Base-by-base conservation (phyloP, 2,888 invertebrate genomes). In the Hypomecis atomaria region DNA sequence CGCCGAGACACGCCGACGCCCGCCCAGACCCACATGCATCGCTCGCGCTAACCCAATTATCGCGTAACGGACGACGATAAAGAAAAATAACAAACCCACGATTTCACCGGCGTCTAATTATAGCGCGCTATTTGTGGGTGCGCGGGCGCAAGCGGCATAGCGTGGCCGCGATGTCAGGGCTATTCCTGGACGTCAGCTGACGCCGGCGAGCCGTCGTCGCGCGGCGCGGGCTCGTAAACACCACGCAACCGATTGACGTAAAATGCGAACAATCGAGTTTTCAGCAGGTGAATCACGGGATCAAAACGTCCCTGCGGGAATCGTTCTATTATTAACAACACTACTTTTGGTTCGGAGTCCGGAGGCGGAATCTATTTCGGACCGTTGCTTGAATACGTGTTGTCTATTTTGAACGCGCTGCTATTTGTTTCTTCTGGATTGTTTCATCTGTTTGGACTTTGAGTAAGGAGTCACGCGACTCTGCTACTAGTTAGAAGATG, bases 41-140 rank as follows among this genome's bases (percentile, higher is more conserved):
- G 82, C 75, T 78, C 80, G 76, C 82, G 83, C 90, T 92, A 92
- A 92, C 92, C 92, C 92, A 92, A 92, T 92, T 92, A 92, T 90
- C 92, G 88, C 90, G 90, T 89, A 90, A 90, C 91, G 87, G 89
- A 90, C 71, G 87, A 89, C 91, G 91, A 90, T 91, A 90, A 92
- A 92, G 92, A 92, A 92, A 92, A 92, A 92, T 92, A 92, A 92
- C 92, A 92, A 92, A 92, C 92, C 92, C 92, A 92, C 92, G 92
- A 92, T 92, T 92, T 91, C 89, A 90, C 90, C 85, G 91, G 73
- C 83, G 83, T 90, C 92, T 92, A 92, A 92, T 90, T 90, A 90
- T 92, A 92, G 91, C 82, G 76, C 75, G 87, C 90, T 92, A 92
- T 92, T 92, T 91, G 91, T 84, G 90, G 84, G 86, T 88, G 91